Conservation (phyloP, 2,113 vertebrate species). For the Sciurus niger region DNA sequence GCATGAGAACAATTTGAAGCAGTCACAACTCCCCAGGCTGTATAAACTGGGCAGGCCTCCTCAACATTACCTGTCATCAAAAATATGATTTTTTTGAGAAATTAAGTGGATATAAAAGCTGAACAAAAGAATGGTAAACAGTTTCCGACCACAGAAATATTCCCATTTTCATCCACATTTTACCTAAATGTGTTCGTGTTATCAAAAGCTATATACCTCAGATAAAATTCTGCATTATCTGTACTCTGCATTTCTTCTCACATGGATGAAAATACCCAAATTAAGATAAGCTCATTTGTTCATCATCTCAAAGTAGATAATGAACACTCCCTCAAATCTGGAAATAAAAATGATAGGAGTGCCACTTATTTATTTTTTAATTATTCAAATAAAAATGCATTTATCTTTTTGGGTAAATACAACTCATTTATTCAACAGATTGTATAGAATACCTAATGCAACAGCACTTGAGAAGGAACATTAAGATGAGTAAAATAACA, state of each 20-base stretch:
- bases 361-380: slow-evolving; percentile 41
- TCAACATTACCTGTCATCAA: not conserved
- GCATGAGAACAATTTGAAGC: slow-evolving; percentile 53
- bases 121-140: slow-evolving; percentile 42
- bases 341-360: not conserved
- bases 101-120: slow-evolving; percentile 58
- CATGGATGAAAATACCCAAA: slow-evolving; percentile 16
- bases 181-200: not conserved
- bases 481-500: slow-evolving; percentile 28
- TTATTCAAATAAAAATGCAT: not conserved
- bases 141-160: not conserved
- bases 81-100: slow-evolving; percentile 61
- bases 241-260: slow-evolving; percentile 2
- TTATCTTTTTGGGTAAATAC: not conserved
- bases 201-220: slow-evolving; percentile 1
- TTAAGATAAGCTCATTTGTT: slow-evolving; percentile 35
- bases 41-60: slow-evolving; percentile 26
- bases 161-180: not conserved
- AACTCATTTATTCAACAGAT: slow-evolving; percentile 30
- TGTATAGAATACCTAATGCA: not conserved
- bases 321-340: not conserved
- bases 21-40: not conserved
- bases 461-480: not conserved
- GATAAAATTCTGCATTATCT: slow-evolving; percentile 55
- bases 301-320: slow-evolving; percentile 40